Conservation (phyloP, 2,888 invertebrate genomes). For the Lissonota sp. region DNA sequence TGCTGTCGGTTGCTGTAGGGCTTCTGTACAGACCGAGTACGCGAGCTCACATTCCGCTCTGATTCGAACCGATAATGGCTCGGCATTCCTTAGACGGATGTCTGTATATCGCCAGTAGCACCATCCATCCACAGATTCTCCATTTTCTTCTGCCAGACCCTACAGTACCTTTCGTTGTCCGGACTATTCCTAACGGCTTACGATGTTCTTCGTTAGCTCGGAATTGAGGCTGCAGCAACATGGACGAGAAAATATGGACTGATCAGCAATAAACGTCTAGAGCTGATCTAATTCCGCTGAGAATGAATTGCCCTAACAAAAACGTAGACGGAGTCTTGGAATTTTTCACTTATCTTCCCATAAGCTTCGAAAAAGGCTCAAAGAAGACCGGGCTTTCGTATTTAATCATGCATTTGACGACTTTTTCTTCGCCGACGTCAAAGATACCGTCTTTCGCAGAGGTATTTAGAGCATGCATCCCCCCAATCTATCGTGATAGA, state of each 20-base stretch:
- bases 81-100: slow-evolving; percentile 62
- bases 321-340: background rate
- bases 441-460: too few species aligned
- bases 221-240: slow-evolving; percentile 13
- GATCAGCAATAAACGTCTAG: slow-evolving; percentile 31
- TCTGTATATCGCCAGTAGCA: slow-evolving; percentile 55
- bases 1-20: slow-evolving; percentile 42
- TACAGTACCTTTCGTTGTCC: slow-evolving; percentile 15
- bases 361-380: too few species aligned
- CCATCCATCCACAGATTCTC: slow-evolving; percentile 22
- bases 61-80: slow-evolving; percentile 67
- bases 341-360: background rate
- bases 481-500: slow-evolving; percentile 69
- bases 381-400: too few species aligned
- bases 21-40: slow-evolving; percentile 46
- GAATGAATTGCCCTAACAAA: too few species aligned
- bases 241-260: slow-evolving; percentile 6
- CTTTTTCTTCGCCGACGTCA: too few species aligned
- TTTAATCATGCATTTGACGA: too few species aligned
- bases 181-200: slow-evolving; percentile 12
- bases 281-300: background rate
- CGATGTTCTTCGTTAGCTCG: background rate
- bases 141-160: slow-evolving; percentile 28
- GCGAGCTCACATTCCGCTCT: slow-evolving; percentile 64
- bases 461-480: slow-evolving; percentile 53